These are phyloP conservation scores for Mythimna vitellina DNA, from an alignment of 2,888 invertebrate genomes.

Conservation along the genomic window DNA sequence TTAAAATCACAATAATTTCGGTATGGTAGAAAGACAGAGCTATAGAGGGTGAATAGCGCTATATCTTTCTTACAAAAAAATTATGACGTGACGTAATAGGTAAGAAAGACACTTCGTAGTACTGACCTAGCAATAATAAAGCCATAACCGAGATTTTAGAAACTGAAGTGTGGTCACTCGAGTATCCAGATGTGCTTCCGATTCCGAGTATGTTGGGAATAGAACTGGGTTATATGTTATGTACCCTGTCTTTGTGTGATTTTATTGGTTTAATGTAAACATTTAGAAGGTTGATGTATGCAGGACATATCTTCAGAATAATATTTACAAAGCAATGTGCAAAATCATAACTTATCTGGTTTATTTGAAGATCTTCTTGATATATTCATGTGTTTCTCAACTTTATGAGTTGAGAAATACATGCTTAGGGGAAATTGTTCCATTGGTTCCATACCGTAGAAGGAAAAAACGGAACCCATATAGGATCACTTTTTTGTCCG, in stretches of 20 bases:
- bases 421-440: not conserved
- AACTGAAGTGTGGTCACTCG: slow-evolving; percentile 68
- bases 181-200: slow-evolving; percentile 72
- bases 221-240: slow-evolving; percentile 37
- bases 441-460: no score
- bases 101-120: no score
- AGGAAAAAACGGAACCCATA: no score
- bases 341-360: not conserved
- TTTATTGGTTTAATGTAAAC: slow-evolving; percentile 11
- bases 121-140: slow-evolving; percentile 65
- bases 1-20: no score
- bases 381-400: not conserved
- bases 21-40: not conserved
- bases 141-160: slow-evolving; percentile 66
- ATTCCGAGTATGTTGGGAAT: slow-evolving; percentile 37
- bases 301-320: not conserved
- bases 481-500: no score
- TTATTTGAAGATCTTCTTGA: not conserved
- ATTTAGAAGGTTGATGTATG: slow-evolving; percentile 8
- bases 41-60: not conserved
- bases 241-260: slow-evolving; percentile 18
- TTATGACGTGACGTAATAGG: no score
- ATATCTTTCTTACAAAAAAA: not conserved
- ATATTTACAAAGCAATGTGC: not conserved
- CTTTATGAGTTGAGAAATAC: not conserved